Conservation (phyloP, 2,888 invertebrate genomes). For the Cantharis rufa region DNA sequence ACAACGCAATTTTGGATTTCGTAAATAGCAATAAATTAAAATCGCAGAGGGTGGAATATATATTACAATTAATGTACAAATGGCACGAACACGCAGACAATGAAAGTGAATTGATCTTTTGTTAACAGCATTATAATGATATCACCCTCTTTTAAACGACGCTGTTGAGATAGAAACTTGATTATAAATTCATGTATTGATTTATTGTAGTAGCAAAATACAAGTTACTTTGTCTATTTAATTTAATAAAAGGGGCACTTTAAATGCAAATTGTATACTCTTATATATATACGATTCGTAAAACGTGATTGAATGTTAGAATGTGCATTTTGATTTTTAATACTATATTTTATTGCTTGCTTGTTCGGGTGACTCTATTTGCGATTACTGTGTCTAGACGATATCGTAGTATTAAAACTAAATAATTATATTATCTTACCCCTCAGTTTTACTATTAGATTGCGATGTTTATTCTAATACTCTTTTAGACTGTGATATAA, state of each 20-base stretch:
- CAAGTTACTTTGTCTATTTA: conserved; percentile 8
- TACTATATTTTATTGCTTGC: conserved; percentile 23
- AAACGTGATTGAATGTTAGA: conserved; percentile 6
- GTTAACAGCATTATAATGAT: conserved; percentile 23
- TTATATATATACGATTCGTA: not conserved
- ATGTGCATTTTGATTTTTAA: not conserved
- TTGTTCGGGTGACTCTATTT: conserved; percentile 18
- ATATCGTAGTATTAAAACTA: conserved; percentile 13
- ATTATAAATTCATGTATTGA: conserved; percentile 15
- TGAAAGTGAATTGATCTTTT: conserved; percentile 25
- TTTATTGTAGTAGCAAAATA: conserved; percentile 12
- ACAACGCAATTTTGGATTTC: conserved; percentile 13
- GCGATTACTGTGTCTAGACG: conserved; percentile 23
- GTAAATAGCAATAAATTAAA: conserved; percentile 16
- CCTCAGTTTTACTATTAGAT: conserved; percentile 16
- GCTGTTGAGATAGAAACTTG: conserved; percentile 8
- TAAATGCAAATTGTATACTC: not conserved
- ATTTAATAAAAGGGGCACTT: conserved; percentile 11
- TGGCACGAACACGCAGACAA: conserved; percentile 18
- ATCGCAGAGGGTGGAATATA: conserved; percentile 7
- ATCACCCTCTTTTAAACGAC: conserved; percentile 9
- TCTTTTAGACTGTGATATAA: conserved; percentile 8
- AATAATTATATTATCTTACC: conserved; percentile 1
- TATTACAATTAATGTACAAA: conserved; percentile 21
- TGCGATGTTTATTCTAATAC: conserved; percentile 4